These are phyloP conservation scores for Gari tellinella DNA, from an alignment of 2,888 invertebrate species.

Conservation along the genomic window DNA sequence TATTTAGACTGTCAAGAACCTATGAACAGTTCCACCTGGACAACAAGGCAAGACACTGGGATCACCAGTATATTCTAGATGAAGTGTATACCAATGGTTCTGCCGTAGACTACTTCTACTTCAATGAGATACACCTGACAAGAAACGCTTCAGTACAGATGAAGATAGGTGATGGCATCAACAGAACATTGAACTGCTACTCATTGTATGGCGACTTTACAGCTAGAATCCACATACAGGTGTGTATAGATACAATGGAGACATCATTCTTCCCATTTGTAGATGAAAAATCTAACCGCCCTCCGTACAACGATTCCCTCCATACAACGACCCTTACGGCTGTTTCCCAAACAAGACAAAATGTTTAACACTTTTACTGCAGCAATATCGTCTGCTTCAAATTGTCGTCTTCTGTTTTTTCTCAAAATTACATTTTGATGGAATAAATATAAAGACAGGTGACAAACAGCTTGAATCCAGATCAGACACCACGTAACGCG, in stretches of 20 bases:
- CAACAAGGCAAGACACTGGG: slow-evolving; percentile 67
- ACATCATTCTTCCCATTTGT: neutral
- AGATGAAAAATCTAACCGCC: no score
- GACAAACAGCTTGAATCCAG: no score
- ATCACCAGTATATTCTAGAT: slow-evolving; percentile 70
- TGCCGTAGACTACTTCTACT: slow-evolving; percentile 51
- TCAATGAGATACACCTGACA: slow-evolving; percentile 70
- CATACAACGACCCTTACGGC: no score
- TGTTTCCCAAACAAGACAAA: no score
- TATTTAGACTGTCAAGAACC: slow-evolving; percentile 44
- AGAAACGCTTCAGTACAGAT: slow-evolving; percentile 68
- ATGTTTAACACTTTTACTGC: no score
- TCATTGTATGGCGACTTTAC: slow-evolving; percentile 70
- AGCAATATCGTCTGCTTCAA: no score
- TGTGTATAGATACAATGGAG: neutral
- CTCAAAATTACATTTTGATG: no score
- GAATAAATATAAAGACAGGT: no score
- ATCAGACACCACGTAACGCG: no score
- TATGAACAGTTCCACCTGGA: slow-evolving; percentile 68
- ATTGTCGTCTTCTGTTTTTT: no score
- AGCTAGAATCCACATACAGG: slow-evolving; percentile 66
- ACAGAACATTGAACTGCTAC: slow-evolving; percentile 47
- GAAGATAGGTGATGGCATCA: slow-evolving; percentile 46
- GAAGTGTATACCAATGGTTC: slow-evolving; percentile 40
- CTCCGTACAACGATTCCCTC: no score